Evolutionary conservation across 2,797 vertebrate species (phyloP).

Genomic region (Chaenodraco wilsoni): DNA sequence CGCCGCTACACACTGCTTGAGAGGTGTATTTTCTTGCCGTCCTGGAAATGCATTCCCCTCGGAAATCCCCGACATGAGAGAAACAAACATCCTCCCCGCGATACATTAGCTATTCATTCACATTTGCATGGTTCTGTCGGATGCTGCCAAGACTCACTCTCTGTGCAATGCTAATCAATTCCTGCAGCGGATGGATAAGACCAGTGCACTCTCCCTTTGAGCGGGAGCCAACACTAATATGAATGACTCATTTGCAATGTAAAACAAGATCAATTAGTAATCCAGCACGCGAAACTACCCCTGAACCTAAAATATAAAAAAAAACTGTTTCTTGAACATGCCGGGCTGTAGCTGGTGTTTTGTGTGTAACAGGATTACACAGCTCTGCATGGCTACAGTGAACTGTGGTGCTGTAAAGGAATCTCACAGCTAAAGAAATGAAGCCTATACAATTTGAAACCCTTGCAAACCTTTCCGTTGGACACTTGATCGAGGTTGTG

Average conservation of each 20-base stretch:
- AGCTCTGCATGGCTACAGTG: constrained; percentile 36
- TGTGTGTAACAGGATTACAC: constrained; percentile 63
- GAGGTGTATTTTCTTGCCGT: constrained; percentile 33
- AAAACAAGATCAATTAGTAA: constrained; percentile 85
- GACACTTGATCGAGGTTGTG: constrained; percentile 22
- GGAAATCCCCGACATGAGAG: constrained; percentile 67
- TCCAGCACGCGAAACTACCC: constrained; percentile 65
- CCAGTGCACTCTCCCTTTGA: constrained; percentile 73
- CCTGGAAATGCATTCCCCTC: constrained; percentile 59
- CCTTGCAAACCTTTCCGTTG: constrained; percentile 1
- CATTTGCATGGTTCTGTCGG: constrained; percentile 70
- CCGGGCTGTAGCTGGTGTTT: constrained; percentile 25
- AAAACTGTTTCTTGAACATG: constrained; percentile 42
- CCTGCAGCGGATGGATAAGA: constrained; percentile 82
- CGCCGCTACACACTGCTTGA: constrained; percentile 33
- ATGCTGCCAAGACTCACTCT: constrained; percentile 74
- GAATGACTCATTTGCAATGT: constrained; percentile 85
- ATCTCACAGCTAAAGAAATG: constrained; percentile 33
- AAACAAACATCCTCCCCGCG: constrained; percentile 71
- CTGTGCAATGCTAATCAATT: constrained; percentile 82
- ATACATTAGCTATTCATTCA: constrained; percentile 80
- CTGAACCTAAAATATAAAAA: constrained; percentile 61
- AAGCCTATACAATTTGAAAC: background rate
- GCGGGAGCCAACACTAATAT: constrained; percentile 79
- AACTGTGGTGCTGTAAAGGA: constrained; percentile 32